Evolutionary conservation across 2,113 vertebrate genomes (phyloP), one percentile per base, ranked within the genome.

Genomic region (Cheirogaleus medius): DNA sequence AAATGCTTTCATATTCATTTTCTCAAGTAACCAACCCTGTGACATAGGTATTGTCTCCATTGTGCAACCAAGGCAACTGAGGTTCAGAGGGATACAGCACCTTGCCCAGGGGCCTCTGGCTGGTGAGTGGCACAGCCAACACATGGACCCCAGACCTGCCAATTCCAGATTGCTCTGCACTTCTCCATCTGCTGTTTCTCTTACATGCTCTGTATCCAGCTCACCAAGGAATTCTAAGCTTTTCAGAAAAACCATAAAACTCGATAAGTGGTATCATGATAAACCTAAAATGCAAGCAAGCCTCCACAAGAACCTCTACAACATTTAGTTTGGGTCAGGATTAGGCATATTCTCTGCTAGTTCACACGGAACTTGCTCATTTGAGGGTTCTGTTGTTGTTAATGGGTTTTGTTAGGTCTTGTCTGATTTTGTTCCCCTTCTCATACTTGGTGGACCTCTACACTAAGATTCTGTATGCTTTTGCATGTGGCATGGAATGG

Each of bases 321-420:
- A 63, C 34, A 54, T 44, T 93, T n/a, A 81, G 18, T 77, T 81
- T 76, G 42, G 58, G 81, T 93, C 44, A 82, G 58, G 47, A 81
- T 34, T 21, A 66, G 58, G 69, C 9, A 92, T 15, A 84, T n/a
- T 68, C 39, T 85, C 63, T 88, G 73, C 69, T 60, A 37, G 71
- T 71, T 77, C 83, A 82, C 63, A 69, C 0, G 42, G 52, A 95
- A 77, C 42, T 69, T 91, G 23, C 78, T 63, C 32, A 86, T 52
- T 52, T 11, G 20, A 94, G 32, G 49, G 63, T 58, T 93, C 66
- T 91, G 56, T 42, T 74, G 44, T 37, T 87, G 71, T 27, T 27
- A 76, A 78, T 42, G n/a, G 66, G n/a, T 69, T 95, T 95, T 44
- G 69, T 60, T 52, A 85, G 42, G 77, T 91, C 86, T 95, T 74